Percentiles rank a stretch among this genome's conserved stretches.
These are phyloP conservation scores for Rhyacophila evoluta DNA, from an alignment of 2,888 invertebrate genomes.

Conservation along the genomic window DNA sequence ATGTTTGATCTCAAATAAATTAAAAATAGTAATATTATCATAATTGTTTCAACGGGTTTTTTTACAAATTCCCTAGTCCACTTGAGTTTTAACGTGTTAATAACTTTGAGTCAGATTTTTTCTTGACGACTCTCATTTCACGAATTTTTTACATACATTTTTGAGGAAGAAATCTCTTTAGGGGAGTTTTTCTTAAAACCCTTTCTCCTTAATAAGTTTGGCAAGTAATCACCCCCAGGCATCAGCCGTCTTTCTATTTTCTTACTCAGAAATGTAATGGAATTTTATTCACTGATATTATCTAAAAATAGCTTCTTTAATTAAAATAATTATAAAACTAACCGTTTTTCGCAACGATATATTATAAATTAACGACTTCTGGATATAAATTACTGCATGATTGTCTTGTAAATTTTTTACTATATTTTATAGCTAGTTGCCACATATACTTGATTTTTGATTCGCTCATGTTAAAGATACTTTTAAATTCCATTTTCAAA, in stretches of 20 bases:
- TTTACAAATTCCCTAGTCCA: neutral
- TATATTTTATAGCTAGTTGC: too few species aligned
- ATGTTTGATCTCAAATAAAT: too few species aligned
- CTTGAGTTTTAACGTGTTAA: neutral
- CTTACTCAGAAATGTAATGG: conserved; percentile 4
- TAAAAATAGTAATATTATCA: too few species aligned
- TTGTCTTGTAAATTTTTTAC: too few species aligned
- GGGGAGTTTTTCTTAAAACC: conserved; percentile 37
- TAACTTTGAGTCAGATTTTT: neutral
- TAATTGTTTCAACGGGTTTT: too few species aligned
- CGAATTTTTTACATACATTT: conserved; percentile 43
- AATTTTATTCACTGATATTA: neutral
- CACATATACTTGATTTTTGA: too few species aligned
- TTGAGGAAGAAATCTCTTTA: conserved; percentile 42
- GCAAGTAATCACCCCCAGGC: conserved; percentile 48
- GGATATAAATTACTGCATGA: too few species aligned
- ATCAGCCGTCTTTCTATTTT: conserved; percentile 34
- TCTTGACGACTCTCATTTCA: conserved; percentile 25
- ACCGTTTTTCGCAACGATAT: too few species aligned
- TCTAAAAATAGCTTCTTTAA: neutral
- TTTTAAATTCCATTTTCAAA: too few species aligned
- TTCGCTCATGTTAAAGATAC: too few species aligned
- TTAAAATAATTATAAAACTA: too few species aligned
- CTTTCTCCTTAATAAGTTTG: conserved; percentile 52
- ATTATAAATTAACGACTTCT: too few species aligned